Evolutionary conservation across 2,888 invertebrate species (phyloP), one percentile per base, ranked within the genome.

Genomic region (Hemithea aestivaria): DNA sequence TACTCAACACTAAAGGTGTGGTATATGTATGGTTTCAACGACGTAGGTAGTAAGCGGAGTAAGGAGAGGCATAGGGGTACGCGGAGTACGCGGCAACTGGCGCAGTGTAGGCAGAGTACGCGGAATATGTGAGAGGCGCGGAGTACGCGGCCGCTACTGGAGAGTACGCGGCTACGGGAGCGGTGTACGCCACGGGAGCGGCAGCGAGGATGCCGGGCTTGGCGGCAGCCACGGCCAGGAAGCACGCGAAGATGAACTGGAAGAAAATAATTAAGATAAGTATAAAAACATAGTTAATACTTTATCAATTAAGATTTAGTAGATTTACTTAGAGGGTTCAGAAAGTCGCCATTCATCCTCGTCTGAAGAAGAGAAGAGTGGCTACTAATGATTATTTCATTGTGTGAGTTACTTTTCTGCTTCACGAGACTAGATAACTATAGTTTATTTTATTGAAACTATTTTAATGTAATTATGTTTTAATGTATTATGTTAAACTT

Each of bases 161-260:
- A 1, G 61, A 51, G 4, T 66, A 52, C 3, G 62, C 51, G 26
- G 12, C 72, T 64, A 8, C 54, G 1, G 39, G 40, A 10, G 48
- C 51, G 20, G 56, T 47, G 51, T 56, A 54, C 44, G 62, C 62
- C 27, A 58, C 54, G 0, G 62, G 71, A 22, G 60, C 57, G 27
- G 56, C 39, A 7, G 62, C 46, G 30, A 61, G 47, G 23, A 39
- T 33, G n/a, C 46, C 42, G 6, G 78, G 76, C 49, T 73, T 70
- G 38, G 77, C 77, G 37, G 67, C 61, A 31, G 68, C 74, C 42
- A 73, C 37, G 31, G 74, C 77, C 58, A 76, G 45, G 53, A 76
- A 56, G 53, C 71, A 73, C 37, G 73, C 69, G 58, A 76, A 60
- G 44, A 76, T 53, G 41, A 76, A 56, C 78, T 79, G 62, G 7